Base-by-base conservation (phyloP, 1,140 invertebrate genomes). In the Tribolium castaneum region DNA sequence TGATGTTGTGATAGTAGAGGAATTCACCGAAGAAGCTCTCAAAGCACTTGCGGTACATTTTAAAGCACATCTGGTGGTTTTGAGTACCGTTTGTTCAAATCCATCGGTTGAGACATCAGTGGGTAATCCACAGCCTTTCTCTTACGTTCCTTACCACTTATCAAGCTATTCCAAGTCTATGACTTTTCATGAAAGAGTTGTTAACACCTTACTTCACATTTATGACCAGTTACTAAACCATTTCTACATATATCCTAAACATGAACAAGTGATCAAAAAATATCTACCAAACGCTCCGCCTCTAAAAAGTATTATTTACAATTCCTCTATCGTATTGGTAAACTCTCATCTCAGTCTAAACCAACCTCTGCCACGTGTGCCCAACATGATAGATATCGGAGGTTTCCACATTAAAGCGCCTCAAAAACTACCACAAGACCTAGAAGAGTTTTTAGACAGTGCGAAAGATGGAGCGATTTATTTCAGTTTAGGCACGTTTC, bases 11-110 rank as follows among this genome's bases (percentile, higher is more conserved):
- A 83, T 89, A 13, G 70, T 87, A 3, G 88, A 89, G 39, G 80
- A 85, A 14, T 88, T 89, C 39, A 84, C 86, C 22, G 87, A 87
- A 12, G 88, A 89, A 50, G 87, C 87, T 1, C 70, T 87, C 7
- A 73, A 93, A 72, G 90, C 88, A 6, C 85, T 94, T n/a, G 89
- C 90, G 34, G 86, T 91, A 74, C 89, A 91, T 81, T 88, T 93
- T 19, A 86, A 90, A 54, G 90, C 89, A 1, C 92, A 92, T 0
- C 88, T 91, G 0, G 89, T 95, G 2, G 86, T 88, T 0, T 79
- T 90, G 5, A 88, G 87, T 75, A 81, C 86, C 0, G 49, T 82
- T 10, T 80, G 82, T 3, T 51, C 82, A 3, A 82, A 79, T 54
- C 70, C 70, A 45, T 85, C 81, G 82, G 80, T 80, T 10, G 84